phyloP scores from a whole-genome alignment of 2,797 vertebrate genomes.

The Microtus agrestis region DNA sequence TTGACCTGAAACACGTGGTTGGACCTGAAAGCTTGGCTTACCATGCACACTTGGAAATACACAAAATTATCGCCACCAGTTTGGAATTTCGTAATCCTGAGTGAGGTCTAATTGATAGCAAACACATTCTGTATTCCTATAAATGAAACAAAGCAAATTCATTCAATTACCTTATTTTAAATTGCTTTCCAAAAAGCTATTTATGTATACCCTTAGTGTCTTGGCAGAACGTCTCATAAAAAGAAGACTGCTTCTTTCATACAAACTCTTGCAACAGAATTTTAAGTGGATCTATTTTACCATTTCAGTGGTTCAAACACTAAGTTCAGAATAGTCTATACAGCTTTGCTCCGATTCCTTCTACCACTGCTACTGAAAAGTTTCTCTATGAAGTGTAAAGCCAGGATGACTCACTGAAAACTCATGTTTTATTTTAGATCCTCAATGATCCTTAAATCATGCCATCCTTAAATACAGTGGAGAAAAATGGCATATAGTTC shows the following conservation, averaged over 20 bases:
- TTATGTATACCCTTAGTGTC: background rate
- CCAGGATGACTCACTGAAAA: background rate
- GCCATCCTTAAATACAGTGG: rapidly evolving
- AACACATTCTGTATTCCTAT: background rate
- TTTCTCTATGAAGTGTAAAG: background rate
- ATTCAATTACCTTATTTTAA: background rate
- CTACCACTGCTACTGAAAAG: background rate
- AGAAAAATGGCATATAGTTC: background rate
- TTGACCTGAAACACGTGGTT: background rate
- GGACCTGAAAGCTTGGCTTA: background rate
- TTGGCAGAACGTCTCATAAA: background rate
- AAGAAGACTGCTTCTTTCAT: background rate
- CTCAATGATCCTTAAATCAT: background rate
- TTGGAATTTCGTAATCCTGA: background rate
- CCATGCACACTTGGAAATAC: background rate
- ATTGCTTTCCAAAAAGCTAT: background rate
- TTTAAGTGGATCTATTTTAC: background rate
- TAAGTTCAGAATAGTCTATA: background rate
- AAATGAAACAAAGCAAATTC: background rate
- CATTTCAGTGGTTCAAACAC: background rate
- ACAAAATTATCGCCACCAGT: background rate
- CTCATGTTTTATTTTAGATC: background rate
- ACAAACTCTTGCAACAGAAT: background rate
- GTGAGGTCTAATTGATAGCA: background rate
- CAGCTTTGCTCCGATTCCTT: background rate